Evolutionary conservation across 1,140 invertebrate species (phyloP).

Genomic region (Scaptodrosophila lebanonensis): DNA sequence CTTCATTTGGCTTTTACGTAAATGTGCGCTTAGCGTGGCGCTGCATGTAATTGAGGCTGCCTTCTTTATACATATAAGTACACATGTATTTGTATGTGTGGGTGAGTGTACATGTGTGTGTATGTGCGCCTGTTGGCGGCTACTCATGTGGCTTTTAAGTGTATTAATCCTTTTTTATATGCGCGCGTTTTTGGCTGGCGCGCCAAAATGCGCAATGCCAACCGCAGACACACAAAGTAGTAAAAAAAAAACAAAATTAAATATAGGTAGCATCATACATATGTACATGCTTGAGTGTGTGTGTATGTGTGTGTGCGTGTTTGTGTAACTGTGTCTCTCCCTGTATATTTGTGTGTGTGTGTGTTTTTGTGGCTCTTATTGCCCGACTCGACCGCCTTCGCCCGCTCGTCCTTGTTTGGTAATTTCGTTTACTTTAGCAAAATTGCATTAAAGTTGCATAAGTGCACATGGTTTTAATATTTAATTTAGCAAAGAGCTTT

Average conservation of each 20-base stretch:
- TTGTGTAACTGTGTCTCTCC: too few species aligned
- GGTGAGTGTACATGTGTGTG: too few species aligned
- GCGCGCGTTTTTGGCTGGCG: constrained; percentile 17
- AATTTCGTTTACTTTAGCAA: constrained; percentile 58
- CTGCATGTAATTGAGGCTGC: constrained; percentile 29
- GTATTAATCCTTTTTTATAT: constrained; percentile 75
- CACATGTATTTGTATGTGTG: too few species aligned
- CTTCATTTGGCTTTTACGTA: constrained; percentile 69
- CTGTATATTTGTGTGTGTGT: too few species aligned
- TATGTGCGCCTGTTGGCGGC: neutral
- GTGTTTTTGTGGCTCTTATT: too few species aligned
- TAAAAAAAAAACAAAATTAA: constrained; percentile 30
- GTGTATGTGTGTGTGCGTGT: constrained; percentile 17
- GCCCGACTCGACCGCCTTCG: too few species aligned
- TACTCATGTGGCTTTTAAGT: constrained; percentile 44
- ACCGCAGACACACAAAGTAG: neutral
- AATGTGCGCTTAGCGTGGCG: constrained; percentile 66
- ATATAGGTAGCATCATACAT: constrained; percentile 32
- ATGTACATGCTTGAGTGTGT: too few species aligned
- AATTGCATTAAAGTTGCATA: constrained; percentile 76
- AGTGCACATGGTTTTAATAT: constrained; percentile 75
- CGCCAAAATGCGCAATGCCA: constrained; percentile 8
- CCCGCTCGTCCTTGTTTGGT: too few species aligned
- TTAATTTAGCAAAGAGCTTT: constrained; percentile 76
- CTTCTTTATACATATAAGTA: too few species aligned